Evolutionary conservation across 2,113 vertebrate species (phyloP), one percentile per base, ranked within the genome.

Genomic region (Hemiprocne comata): DNA sequence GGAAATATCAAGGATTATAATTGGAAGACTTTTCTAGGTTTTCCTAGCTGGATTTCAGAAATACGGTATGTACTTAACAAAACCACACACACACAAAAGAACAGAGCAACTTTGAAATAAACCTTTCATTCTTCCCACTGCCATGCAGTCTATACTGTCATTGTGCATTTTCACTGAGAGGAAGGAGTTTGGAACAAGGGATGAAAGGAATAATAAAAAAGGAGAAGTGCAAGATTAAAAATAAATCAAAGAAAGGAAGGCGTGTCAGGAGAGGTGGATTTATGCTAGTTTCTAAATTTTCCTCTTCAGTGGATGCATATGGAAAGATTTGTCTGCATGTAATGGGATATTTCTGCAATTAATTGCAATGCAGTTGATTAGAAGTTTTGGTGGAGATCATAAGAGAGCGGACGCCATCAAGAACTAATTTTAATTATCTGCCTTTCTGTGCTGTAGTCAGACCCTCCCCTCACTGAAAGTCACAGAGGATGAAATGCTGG

Each of bases 1-100:
- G 93, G 58, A 97, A 97, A 95, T 97, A 97, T 95, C 93, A 96
- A 94, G 93, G 90, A 96, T 94, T 97, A 97, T 97, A 97, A 97
- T 96, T 97, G 97, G 95, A 97, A 96, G 94, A 96, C 74, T 95
- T 97, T 97, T 97, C 96, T 97, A 95, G 94, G 87, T 93, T 95
- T 93, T 94, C 80, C 66, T 93, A 95, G 96, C 90, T 95, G 96
- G 91, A 90, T 96, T 95, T 97, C 95, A 95, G 88, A 92, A 95
- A 97, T 85, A 20, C 0, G 8, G 65, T 93, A 90, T 87, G 89
- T 94, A 76, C 72, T 95, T 97, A 95, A 94, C 85, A 95, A 96
- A 97, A 94, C 66, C 69, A 80, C 93, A 93, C 96, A 87, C 82
- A 86, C 26, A 58, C 23, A 93, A 91, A 66, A 40, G 93, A 93